Conservation (phyloP, 2,888 invertebrate species). For the Macropis europaea region DNA sequence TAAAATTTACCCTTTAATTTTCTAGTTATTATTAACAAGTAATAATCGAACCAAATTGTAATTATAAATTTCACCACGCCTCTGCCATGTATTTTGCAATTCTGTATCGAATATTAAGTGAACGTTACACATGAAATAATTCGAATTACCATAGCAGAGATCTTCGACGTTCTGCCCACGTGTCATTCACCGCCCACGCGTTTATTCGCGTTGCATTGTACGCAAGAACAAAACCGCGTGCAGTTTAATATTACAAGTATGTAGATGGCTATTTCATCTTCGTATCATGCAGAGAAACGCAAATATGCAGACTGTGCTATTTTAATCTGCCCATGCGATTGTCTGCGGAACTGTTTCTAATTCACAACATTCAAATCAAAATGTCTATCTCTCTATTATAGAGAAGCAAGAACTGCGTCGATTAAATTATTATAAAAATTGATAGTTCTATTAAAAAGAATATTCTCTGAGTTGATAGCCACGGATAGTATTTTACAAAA, state of each 20-base stretch:
- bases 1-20: background rate
- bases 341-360: too few species aligned
- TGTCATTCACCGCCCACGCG: conserved; percentile 28
- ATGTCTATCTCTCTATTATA: too few species aligned
- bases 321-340: too few species aligned
- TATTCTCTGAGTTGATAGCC: too few species aligned
- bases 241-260: conserved; percentile 50
- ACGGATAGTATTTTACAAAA: too few species aligned
- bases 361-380: too few species aligned
- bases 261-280: conserved; percentile 19
- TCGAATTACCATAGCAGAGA: conserved; percentile 28
- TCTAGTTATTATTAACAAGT: background rate
- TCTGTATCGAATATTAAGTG: conserved; percentile 2
- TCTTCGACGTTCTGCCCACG: conserved; percentile 16
- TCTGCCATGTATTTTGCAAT: background rate
- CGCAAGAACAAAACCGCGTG: conserved; percentile 50
- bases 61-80: background rate
- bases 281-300: too few species aligned
- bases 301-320: too few species aligned
- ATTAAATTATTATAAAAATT: too few species aligned
- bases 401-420: too few species aligned
- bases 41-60: background rate
- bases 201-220: conserved; percentile 44
- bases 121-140: background rate
- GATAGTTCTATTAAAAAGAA: too few species aligned